Base-by-base conservation (phyloP, 1,140 invertebrate genomes). In the Musca vetustissima region DNA sequence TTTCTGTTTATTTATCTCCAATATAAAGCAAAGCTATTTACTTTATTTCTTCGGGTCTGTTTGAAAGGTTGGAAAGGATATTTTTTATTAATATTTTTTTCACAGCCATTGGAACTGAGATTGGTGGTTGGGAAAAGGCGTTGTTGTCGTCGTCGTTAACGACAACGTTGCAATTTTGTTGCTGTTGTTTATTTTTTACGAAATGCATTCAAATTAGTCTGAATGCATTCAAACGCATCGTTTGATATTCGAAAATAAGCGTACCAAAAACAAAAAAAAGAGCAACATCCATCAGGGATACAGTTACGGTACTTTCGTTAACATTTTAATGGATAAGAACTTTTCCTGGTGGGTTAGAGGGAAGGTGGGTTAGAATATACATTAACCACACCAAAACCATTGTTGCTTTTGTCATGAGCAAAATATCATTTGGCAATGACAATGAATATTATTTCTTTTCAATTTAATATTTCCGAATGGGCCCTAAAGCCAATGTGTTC, bases 141-240 rank as follows among this genome's bases (percentile, higher is more conserved):
- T 48, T 15, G 4, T 6, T 64, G 36, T 25, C 1, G 24, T 13
- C 64, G 14, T 43, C n/a, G 11, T 13, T 48, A 7, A 22, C n/a
- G 36, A 8, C 36, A 43, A 43, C 36, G 36, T 43, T 43, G 11
- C 36, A 43, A 17, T 28, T 2, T 50, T 32, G 22, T 17, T 17
- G 21, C 32, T 69, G 64, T 53, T 43, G 13, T 17, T 9, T 43
- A 43, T 43, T 43, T 43, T 43, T 43, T 43, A 8, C 32, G 66
- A 22, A 17, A 55, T 28, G 25, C 61, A 52, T 43, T 43, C 36
- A 43, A 43, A 43, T 43, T 43, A 43, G 36, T 43, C 36, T 43
- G 36, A 52, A 43, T 57, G 61, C 68, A 69, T 47, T 48, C 49
- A 28, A 66, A 70, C 69, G 47, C 53, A 70, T 70, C 64, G 55